Evolutionary conservation across 1,140 invertebrate species (phyloP).

Genomic region (Hestina assimilis): DNA sequence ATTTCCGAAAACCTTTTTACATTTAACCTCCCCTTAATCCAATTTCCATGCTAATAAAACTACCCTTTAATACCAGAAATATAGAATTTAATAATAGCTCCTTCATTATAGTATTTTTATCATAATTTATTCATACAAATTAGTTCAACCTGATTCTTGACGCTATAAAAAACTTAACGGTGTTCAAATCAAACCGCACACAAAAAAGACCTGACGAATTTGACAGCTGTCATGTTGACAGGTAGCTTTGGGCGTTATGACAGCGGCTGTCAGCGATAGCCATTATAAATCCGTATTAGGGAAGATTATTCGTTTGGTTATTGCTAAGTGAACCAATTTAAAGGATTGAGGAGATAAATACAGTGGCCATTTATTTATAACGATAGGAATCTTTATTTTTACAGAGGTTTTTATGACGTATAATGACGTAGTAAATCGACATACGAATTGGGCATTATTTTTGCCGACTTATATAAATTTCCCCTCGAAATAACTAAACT

Average conservation of each 20-base stretch:
- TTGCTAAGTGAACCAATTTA: background rate
- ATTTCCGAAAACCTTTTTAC: background rate
- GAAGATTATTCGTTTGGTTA: slow-evolving; percentile 8
- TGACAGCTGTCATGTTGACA: slow-evolving; percentile 26
- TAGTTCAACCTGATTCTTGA: background rate
- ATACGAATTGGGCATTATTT: too few species aligned
- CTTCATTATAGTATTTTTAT: background rate
- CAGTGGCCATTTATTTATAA: too few species aligned
- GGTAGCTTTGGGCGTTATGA: slow-evolving; percentile 8
- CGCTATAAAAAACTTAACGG: slow-evolving; percentile 10
- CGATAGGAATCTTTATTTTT: too few species aligned
- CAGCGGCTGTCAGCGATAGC: slow-evolving; percentile 12
- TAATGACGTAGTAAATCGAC: too few species aligned
- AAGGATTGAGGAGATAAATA: background rate
- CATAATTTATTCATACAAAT: background rate
- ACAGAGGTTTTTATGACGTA: too few species aligned
- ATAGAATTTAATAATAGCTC: background rate
- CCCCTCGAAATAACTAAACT: too few species aligned
- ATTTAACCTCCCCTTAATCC: too few species aligned
- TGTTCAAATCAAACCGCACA: background rate
- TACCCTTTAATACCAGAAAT: background rate
- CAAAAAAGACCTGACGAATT: slow-evolving; percentile 16
- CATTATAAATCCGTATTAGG: slow-evolving; percentile 10
- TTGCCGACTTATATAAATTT: too few species aligned
- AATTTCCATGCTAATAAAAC: too few species aligned